Conservation (phyloP, 2,888 invertebrate species). For the Lissonota sp. region DNA sequence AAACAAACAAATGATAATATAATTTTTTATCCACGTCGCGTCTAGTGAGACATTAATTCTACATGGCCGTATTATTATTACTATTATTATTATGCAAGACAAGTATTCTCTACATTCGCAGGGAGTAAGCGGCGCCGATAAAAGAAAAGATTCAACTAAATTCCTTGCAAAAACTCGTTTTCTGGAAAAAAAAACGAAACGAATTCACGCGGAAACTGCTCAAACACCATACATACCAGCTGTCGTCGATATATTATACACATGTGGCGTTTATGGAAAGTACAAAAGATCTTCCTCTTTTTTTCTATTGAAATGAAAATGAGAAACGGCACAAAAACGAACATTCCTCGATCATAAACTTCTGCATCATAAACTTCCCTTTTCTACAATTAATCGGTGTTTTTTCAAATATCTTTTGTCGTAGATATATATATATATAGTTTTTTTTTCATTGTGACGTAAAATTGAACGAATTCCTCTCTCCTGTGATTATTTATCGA, state of each 20-base stretch:
- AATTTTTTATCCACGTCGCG: conserved; percentile 64
- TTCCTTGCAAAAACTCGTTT: conserved; percentile 4
- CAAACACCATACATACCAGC: conserved; percentile 67
- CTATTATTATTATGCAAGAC: conserved; percentile 15
- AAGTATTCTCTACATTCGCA: not conserved
- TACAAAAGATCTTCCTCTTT: conserved; percentile 76
- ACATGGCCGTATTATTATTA: conserved; percentile 46
- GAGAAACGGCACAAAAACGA: conserved; percentile 16
- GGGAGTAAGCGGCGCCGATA: conserved; percentile 18
- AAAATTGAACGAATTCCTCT: not conserved
- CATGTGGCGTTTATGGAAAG: conserved; percentile 73
- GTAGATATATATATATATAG: not conserved
- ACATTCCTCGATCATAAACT: conserved; percentile 48
- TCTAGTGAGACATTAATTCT: conserved; percentile 27
- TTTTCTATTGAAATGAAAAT: conserved; percentile 37
- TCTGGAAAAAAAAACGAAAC: conserved; percentile 53
- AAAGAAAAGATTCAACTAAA: not conserved
- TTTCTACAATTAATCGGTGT: conserved; percentile 26
- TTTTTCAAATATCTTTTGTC: not conserved
- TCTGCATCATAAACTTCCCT: conserved; percentile 19
- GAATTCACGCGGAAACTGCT: conserved; percentile 66
- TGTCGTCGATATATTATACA: conserved; percentile 50
- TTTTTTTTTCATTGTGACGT: conserved; percentile 18
- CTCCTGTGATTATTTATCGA: conserved; percentile 9
- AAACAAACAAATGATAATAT: conserved; percentile 67